A percentile compares a stretch with the other conserved stretches of the same genome.
These are phyloP conservation scores for Apolygus lucorum DNA, from an alignment of 1,140 invertebrate genomes.

Conservation along the genomic window DNA sequence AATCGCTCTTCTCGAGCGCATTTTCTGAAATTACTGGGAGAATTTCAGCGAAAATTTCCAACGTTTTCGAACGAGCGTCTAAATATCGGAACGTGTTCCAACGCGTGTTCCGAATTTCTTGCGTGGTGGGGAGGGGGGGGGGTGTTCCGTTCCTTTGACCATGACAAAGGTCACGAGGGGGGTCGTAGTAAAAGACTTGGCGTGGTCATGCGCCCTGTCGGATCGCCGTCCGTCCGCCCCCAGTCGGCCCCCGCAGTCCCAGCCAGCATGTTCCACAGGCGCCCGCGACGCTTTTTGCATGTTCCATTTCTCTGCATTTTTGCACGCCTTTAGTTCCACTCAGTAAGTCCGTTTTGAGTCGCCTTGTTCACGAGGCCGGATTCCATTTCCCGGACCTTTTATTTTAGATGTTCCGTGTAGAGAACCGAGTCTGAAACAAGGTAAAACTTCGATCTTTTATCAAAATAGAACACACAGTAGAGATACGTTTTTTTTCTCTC, in stretches of 20 bases:
- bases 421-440: not conserved
- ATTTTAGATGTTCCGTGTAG: not conserved
- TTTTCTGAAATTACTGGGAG: no score
- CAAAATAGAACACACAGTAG: not conserved
- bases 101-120: no score
- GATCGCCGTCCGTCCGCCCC: not conserved
- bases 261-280: slow-evolving; percentile 17
- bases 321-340: not conserved
- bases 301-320: slow-evolving; percentile 6
- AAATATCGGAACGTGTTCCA: no score
- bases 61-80: no score
- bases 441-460: not conserved
- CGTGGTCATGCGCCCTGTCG: not conserved
- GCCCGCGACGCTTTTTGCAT: slow-evolving; percentile 22
- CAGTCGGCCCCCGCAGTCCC: no score
- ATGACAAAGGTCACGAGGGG: slow-evolving; percentile 2
- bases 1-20: no score
- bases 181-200: not conserved
- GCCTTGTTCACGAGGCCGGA: not conserved
- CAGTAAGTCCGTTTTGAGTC: not conserved
- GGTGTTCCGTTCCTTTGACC: slow-evolving; percentile 1
- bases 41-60: no score
- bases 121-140: not conserved
- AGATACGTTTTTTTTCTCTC: no score
- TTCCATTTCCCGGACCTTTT: not conserved